These are phyloP conservation scores for Pseudorasbora parva DNA, from an alignment of 2,113 vertebrate species.

Conservation along the genomic window DNA sequence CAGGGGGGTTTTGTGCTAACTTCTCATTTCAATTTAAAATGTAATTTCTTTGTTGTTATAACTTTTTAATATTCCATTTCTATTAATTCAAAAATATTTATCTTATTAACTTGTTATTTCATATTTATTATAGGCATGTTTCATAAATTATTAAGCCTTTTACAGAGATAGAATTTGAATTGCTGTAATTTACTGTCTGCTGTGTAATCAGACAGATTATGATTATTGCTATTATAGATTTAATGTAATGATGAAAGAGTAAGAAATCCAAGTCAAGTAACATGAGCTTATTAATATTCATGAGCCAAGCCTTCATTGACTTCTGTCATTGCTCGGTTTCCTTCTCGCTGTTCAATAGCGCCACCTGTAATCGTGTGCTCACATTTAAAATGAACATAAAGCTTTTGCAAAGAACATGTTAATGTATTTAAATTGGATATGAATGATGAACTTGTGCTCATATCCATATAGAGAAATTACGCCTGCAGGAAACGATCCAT, in stretches of 20 bases:
- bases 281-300: constrained; percentile 4
- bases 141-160: background rate
- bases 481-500: background rate
- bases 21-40: background rate
- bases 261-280: background rate
- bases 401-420: too few species aligned
- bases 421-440: background rate
- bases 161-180: background rate
- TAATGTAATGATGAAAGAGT: background rate
- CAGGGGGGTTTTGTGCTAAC: too few species aligned
- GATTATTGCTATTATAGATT: background rate
- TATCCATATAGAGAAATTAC: background rate
- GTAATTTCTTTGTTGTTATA: background rate
- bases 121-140: background rate
- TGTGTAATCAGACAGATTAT: background rate
- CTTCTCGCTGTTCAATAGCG: constrained; percentile 55
- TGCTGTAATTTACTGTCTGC: background rate
- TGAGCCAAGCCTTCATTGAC: background rate
- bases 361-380: constrained; percentile 45
- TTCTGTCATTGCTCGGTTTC: background rate
- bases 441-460: background rate
- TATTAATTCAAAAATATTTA: background rate
- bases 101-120: background rate
- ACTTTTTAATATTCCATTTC: background rate
- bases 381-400: background rate